Percentiles rank a stretch among this genome's conserved stretches.
Conservation (phyloP, 92 coral and sea anemone genomes). For the Plumapathes pennacea region DNA sequence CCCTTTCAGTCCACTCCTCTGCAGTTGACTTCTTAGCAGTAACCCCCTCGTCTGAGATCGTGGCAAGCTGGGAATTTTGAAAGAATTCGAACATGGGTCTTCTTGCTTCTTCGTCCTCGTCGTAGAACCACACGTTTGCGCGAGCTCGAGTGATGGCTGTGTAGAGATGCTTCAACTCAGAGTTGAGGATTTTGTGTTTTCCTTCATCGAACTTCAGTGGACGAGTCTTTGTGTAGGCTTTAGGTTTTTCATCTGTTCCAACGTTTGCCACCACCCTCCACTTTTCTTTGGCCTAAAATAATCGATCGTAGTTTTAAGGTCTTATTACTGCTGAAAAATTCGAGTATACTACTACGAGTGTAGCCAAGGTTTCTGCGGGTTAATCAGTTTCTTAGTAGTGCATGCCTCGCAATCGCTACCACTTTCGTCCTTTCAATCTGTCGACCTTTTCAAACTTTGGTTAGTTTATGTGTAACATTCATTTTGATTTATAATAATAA, state of each 20-base stretch:
- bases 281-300: slow-evolving; percentile 61
- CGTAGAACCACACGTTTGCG: slow-evolving; percentile 87
- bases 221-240: slow-evolving; percentile 35
- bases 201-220: slow-evolving; percentile 64
- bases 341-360: too few species aligned
- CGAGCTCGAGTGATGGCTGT: slow-evolving; percentile 91
- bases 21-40: slow-evolving; percentile 60
- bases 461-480: too few species aligned
- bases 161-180: slow-evolving; percentile 80
- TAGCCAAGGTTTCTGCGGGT: too few species aligned
- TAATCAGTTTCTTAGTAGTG: too few species aligned
- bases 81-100: slow-evolving; percentile 81
- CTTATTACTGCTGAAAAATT: too few species aligned
- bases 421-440: too few species aligned
- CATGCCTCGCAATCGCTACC: too few species aligned
- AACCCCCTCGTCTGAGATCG: slow-evolving; percentile 53
- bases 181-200: slow-evolving; percentile 73
- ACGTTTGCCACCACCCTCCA: slow-evolving; percentile 75
- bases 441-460: too few species aligned
- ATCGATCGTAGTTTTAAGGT: too few species aligned
- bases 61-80: slow-evolving; percentile 58
- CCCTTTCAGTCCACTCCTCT: slow-evolving; percentile 70
- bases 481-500: too few species aligned
- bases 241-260: too few species aligned
- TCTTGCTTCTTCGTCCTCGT: slow-evolving; percentile 72